phyloP scores from a whole-genome alignment of 2,113 vertebrate genomes.

The pig (Sus scrofa) region DNA sequence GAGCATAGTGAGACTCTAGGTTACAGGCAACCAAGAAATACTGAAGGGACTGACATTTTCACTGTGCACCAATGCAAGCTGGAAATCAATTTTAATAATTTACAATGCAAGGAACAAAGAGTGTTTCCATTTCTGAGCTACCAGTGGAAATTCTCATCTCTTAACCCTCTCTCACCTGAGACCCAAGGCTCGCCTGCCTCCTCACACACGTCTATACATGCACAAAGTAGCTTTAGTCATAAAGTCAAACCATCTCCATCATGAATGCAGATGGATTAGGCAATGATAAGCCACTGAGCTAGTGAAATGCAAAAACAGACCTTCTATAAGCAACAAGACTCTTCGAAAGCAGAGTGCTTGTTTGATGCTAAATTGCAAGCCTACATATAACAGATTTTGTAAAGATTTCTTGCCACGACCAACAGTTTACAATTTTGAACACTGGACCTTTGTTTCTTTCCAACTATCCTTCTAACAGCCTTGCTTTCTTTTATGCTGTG shows the following conservation, averaged over 20 bases:
- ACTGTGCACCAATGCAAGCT: not conserved
- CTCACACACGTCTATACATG: not conserved
- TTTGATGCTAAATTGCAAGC: fast-evolving
- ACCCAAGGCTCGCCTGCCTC: not conserved
- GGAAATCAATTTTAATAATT: not conserved
- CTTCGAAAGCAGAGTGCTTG: not conserved
- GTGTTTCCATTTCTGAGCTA: not conserved
- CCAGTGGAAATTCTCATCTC: not conserved
- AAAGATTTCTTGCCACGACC: not conserved
- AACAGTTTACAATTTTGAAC: not conserved
- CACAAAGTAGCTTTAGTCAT: not conserved
- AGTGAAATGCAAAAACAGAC: not conserved
- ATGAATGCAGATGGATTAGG: too few relatives aligned
- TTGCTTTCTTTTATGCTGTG: not conserved
- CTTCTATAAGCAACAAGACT: not conserved
- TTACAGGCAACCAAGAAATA: not conserved
- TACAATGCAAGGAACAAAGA: not conserved
- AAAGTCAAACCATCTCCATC: not conserved
- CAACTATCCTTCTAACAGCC: not conserved
- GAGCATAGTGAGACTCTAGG: not conserved
- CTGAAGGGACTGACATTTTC: not conserved
- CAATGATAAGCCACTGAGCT: not conserved
- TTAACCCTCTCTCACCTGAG: not conserved
- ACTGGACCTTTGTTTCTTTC: not conserved
- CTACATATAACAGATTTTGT: not conserved